phyloP scores from a whole-genome alignment of 2,888 invertebrate species.

The Chromoteleia sp. region DNA sequence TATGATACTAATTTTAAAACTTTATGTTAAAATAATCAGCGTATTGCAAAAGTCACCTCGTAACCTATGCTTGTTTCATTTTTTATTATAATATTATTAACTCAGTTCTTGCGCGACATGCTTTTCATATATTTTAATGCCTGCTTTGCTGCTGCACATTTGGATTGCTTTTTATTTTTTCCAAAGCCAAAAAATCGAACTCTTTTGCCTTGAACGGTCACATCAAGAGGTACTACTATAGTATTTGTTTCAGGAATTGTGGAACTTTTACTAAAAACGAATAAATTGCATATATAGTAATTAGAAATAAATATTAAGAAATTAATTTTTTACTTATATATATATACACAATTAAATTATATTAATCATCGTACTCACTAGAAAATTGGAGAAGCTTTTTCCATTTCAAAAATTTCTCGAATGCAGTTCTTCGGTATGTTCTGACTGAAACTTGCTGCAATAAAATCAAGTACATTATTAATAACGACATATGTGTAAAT shows the following conservation, averaged over 20 bases:
- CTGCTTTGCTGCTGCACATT: conserved; percentile 91
- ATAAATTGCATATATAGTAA: background rate
- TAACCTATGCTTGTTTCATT: too few species aligned
- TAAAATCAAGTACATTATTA: conserved; percentile 11
- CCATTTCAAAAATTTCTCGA: conserved; percentile 93
- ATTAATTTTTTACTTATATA: background rate
- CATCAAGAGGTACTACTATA: conserved; percentile 87
- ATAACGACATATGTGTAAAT: background rate
- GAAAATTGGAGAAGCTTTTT: conserved; percentile 86
- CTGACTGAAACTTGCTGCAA: conserved; percentile 89
- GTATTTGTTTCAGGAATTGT: background rate
- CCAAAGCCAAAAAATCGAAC: conserved; percentile 90
- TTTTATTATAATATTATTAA: too few species aligned
- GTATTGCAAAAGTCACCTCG: too few species aligned
- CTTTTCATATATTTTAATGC: conserved; percentile 85
- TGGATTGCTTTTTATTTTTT: conserved; percentile 89
- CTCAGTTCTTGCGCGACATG: background rate
- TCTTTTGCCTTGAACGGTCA: conserved; percentile 87
- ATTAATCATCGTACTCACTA: conserved; percentile 37
- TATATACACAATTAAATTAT: background rate
- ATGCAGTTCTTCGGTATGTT: conserved; percentile 96
- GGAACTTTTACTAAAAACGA: conserved; percentile 32
- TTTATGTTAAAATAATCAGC: too few species aligned
- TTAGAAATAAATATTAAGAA: conserved; percentile 3
- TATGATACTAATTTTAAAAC: too few species aligned